Conservation (phyloP, 2,113 vertebrate species). For the Falco punctatus region DNA sequence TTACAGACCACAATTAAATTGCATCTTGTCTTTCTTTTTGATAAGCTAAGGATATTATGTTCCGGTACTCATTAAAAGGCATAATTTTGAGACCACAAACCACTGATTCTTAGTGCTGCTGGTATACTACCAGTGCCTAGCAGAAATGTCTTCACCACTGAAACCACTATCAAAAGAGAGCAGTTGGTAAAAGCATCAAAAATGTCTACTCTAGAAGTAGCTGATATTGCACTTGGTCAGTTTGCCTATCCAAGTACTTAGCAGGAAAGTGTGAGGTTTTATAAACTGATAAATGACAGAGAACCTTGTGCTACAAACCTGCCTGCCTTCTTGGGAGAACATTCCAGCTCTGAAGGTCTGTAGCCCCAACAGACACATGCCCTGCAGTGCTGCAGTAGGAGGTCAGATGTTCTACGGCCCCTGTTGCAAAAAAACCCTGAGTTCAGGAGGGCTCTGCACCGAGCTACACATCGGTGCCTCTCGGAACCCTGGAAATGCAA, state of each 20-base stretch:
- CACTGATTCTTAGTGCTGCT: background rate
- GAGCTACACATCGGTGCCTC: background rate
- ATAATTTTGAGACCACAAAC: constrained; percentile 26
- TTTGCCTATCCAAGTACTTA: background rate
- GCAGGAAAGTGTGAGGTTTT: background rate
- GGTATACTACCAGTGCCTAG: background rate
- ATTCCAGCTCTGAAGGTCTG: background rate
- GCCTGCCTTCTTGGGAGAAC: background rate
- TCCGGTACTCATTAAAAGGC: constrained; percentile 6
- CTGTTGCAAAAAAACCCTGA: background rate
- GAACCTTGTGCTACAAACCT: background rate
- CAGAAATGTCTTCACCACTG: background rate
- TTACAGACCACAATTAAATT: background rate
- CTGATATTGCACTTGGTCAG: background rate
- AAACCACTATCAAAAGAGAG: background rate
- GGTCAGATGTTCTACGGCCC: background rate
- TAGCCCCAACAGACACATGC: background rate
- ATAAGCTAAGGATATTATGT: background rate
- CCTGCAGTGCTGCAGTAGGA: background rate
- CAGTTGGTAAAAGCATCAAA: background rate
- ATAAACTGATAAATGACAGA: background rate
- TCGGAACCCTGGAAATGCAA: background rate
- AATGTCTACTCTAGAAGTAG: background rate
- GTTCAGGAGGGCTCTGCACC: background rate
- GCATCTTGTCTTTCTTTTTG: background rate